phyloP scores from a whole-genome alignment of 2,888 invertebrate species.

The Spilosoma lubricipeda region DNA sequence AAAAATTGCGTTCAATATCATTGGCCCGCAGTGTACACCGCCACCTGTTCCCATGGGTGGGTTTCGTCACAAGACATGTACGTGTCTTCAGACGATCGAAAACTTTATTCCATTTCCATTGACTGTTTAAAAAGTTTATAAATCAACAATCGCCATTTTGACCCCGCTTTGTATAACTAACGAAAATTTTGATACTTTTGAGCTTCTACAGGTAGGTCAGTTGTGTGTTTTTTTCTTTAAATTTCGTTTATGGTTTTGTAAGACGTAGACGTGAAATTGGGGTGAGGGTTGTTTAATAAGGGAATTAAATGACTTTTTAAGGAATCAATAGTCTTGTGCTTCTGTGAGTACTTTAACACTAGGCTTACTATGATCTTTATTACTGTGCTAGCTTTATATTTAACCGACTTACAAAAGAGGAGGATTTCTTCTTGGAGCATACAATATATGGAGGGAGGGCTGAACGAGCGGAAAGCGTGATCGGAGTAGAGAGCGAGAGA shows the following conservation, averaged over 20 bases:
- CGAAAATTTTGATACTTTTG: not conserved
- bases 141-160: not conserved
- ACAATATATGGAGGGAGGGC: too few relatives aligned
- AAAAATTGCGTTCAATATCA: not conserved
- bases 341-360: too few relatives aligned
- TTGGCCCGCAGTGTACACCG: slow-evolving; percentile 39
- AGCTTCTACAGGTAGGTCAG: slow-evolving; percentile 14
- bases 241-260: slow-evolving; percentile 37
- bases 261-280: slow-evolving; percentile 22
- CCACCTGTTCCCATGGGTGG: slow-evolving; percentile 53
- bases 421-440: too few relatives aligned
- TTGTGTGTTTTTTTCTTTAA: slow-evolving; percentile 30
- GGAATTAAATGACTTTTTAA: slow-evolving; percentile 7
- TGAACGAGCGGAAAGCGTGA: too few relatives aligned
- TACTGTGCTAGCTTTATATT: not conserved
- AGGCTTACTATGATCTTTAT: too few relatives aligned
- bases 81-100: slow-evolving; percentile 11
- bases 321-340: slow-evolving; percentile 3
- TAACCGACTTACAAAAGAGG: too few relatives aligned
- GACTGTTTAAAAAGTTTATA: not conserved
- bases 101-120: slow-evolving; percentile 28
- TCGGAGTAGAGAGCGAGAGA: too few relatives aligned
- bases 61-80: slow-evolving; percentile 40
- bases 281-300: slow-evolving; percentile 18
- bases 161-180: slow-evolving; percentile 15